These are phyloP conservation scores for Paramisgurnus dabryanus DNA, from an alignment of 2,113 vertebrate species.

Conservation along the genomic window DNA sequence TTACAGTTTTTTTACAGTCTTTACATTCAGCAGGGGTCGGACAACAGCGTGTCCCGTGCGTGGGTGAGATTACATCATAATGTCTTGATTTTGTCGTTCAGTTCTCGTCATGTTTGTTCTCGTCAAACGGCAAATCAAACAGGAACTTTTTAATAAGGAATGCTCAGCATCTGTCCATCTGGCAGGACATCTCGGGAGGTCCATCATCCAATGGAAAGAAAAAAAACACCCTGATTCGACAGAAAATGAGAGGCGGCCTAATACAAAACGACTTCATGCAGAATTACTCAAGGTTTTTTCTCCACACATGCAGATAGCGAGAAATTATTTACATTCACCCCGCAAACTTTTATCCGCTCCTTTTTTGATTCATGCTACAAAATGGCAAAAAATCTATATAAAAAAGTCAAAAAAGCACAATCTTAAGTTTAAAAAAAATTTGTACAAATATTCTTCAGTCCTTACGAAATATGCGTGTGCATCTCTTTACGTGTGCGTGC, in stretches of 20 bases:
- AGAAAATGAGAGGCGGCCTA: conserved; percentile 2
- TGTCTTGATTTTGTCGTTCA: conserved; percentile 2
- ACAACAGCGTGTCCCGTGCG: conserved; percentile 1
- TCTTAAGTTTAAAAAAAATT: conserved; percentile 15
- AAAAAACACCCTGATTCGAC: neutral
- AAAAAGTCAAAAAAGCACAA: conserved; percentile 29
- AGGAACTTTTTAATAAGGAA: conserved; percentile 52
- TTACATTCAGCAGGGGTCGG: conserved; percentile 48
- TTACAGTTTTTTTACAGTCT: neutral
- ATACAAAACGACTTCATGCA: conserved; percentile 46
- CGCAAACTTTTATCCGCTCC: conserved; percentile 2
- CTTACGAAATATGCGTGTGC: conserved; percentile 21
- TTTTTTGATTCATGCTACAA: conserved; percentile 50
- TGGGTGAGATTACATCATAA: conserved; percentile 1
- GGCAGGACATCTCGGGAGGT: conserved; percentile 26
- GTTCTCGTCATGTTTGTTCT: conserved; percentile 3
- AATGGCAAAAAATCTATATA: conserved; percentile 39
- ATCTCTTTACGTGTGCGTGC: conserved; percentile 17
- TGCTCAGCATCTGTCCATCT: conserved; percentile 46
- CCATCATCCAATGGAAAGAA: neutral
- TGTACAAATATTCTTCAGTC: conserved; percentile 18
- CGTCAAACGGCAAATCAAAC: conserved; percentile 43
- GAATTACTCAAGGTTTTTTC: conserved; percentile 2
- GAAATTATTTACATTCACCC: conserved; percentile 38
- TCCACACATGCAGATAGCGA: conserved; percentile 41